Evolutionary conservation across 1,140 invertebrate species (phyloP).

Genomic region (Ceratina japonica): DNA sequence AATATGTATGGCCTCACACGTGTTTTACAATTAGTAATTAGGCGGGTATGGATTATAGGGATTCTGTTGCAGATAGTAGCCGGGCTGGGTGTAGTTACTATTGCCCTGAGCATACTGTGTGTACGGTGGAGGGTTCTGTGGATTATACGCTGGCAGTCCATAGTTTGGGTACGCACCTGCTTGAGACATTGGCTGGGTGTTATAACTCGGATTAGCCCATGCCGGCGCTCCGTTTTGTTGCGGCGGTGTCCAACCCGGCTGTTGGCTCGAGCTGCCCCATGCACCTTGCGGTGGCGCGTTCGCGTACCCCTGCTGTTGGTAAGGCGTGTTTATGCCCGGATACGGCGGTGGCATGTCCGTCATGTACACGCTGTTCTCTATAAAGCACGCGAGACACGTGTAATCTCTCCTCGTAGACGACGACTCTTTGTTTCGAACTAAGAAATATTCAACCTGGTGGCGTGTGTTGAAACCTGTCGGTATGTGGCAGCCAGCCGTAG

Average conservation of each 20-base stretch:
- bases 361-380: slow-evolving; percentile 93
- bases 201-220: slow-evolving; percentile 77
- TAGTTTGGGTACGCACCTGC: slow-evolving; percentile 77
- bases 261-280: slow-evolving; percentile 59
- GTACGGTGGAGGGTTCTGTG: slow-evolving; percentile 72
- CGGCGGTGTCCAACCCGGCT: slow-evolving; percentile 48
- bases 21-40: slow-evolving; percentile 52
- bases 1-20: background rate
- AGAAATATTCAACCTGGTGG: slow-evolving; percentile 81
- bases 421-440: background rate
- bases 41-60: slow-evolving; percentile 58
- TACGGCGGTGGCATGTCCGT: slow-evolving; percentile 96
- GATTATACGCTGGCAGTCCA: slow-evolving; percentile 69
- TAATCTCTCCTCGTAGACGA: too few relatives aligned
- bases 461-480: slow-evolving; percentile 84
- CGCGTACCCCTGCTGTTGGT: slow-evolving; percentile 78
- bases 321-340: slow-evolving; percentile 87
- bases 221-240: slow-evolving; percentile 71
- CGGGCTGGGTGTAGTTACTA: slow-evolving; percentile 49
- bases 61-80: slow-evolving; percentile 57
- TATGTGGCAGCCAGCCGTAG: slow-evolving; percentile 96
- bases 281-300: slow-evolving; percentile 66
- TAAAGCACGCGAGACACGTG: too few relatives aligned
- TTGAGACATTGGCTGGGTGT: slow-evolving; percentile 75
- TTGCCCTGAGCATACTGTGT: slow-evolving; percentile 60